phyloP scores from a whole-genome alignment of 2,888 invertebrate genomes.

The Plemyria rubiginata region DNA sequence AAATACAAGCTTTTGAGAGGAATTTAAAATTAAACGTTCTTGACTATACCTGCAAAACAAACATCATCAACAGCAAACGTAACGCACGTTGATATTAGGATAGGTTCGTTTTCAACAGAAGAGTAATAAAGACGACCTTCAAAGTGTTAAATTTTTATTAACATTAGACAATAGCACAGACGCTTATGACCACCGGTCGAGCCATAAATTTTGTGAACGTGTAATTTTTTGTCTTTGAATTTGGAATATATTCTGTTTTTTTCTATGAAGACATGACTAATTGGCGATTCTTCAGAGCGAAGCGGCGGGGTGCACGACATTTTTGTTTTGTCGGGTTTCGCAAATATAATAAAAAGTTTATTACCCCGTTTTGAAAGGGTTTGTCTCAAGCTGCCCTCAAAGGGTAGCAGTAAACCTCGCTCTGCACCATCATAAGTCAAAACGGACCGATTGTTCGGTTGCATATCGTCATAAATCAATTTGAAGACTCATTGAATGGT shows the following conservation, averaged over 20 bases:
- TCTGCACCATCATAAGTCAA: constrained; percentile 73
- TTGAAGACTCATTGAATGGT: constrained; percentile 70
- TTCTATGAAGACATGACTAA: constrained; percentile 75
- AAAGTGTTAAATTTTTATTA: constrained; percentile 78
- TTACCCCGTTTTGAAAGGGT: constrained; percentile 83
- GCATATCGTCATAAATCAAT: constrained; percentile 81
- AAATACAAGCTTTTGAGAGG: constrained; percentile 30
- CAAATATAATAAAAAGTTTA: constrained; percentile 84
- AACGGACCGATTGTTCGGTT: constrained; percentile 77
- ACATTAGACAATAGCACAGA: constrained; percentile 70
- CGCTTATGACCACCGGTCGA: constrained; percentile 61
- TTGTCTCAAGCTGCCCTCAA: constrained; percentile 70
- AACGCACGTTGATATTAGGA: constrained; percentile 43
- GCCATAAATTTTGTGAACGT: constrained; percentile 73
- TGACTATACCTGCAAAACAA: constrained; percentile 48
- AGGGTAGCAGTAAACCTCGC: constrained; percentile 75
- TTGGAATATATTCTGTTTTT: constrained; percentile 68
- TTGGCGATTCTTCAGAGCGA: constrained; percentile 64
- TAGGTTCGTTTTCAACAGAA: constrained; percentile 55
- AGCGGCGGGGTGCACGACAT: constrained; percentile 70
- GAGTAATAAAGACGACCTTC: constrained; percentile 61
- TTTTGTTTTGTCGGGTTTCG: constrained; percentile 71
- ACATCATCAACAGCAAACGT: constrained; percentile 43
- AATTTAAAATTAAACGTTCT: constrained; percentile 41
- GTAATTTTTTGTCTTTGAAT: constrained; percentile 69